Evolutionary conservation across 1,140 invertebrate genomes (phyloP).

Genomic region (Contarinia nasturtii): DNA sequence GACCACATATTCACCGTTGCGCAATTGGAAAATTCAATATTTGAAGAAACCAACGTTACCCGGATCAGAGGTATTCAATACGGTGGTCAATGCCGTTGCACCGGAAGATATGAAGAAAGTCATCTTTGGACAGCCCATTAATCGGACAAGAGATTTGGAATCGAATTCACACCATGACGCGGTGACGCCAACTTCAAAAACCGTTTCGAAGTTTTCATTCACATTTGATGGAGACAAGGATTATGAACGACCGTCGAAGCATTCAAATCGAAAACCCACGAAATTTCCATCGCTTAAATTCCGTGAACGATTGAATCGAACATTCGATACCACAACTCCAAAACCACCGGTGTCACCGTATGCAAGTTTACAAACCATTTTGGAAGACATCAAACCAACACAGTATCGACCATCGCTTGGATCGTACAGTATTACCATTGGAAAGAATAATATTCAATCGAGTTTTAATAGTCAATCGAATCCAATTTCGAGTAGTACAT

Average conservation of each 20-base stretch:
- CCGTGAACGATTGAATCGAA: slow-evolving; percentile 14
- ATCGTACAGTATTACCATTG: no score
- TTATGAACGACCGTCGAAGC: not conserved
- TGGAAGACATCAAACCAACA: slow-evolving; percentile 9
- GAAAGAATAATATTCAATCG: no score
- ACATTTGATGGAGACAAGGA: not conserved
- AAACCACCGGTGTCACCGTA: slow-evolving; percentile 18
- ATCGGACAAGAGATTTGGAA: no score
- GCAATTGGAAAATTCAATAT: not conserved
- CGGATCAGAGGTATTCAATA: not conserved
- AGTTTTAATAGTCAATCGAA: no score
- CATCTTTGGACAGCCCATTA: not conserved
- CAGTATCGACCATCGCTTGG: not conserved
- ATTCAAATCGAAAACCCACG: slow-evolving; percentile 3
- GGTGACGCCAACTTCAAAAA: slow-evolving; percentile 6
- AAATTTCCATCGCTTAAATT: slow-evolving; percentile 6
- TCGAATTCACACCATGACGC: not conserved
- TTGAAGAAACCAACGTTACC: not conserved
- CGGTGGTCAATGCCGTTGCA: not conserved
- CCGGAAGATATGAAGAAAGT: not conserved
- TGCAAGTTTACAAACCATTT: slow-evolving; percentile 18
- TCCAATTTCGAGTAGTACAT: not conserved
- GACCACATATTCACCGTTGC: slow-evolving; percentile 18
- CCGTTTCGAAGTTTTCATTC: not conserved
- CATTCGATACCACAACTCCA: slow-evolving; percentile 9